phyloP scores from a whole-genome alignment of 2,113 vertebrate species.

The Tachycineta bicolor region DNA sequence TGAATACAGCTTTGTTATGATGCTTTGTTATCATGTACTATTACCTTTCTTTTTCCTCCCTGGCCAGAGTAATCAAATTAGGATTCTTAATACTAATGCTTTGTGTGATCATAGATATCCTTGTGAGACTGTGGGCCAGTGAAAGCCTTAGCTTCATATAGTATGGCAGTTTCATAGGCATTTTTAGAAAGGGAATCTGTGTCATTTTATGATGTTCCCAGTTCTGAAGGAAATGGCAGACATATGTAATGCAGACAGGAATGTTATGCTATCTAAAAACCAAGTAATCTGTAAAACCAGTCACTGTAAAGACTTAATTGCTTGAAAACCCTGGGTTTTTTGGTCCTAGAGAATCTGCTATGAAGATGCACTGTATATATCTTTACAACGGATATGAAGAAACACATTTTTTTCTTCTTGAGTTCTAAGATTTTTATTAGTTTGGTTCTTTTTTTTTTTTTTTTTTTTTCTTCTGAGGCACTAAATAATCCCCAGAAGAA shows the following conservation, averaged over 20 bases:
- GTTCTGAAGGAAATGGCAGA: neutral
- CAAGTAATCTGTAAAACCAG: neutral
- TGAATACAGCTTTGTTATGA: neutral
- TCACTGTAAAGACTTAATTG: conserved; percentile 34
- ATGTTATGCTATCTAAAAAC: conserved; percentile 27
- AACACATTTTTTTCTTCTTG: neutral
- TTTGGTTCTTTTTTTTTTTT: too few relatives aligned
- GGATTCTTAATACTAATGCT: conserved; percentile 45
- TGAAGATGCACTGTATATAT: neutral
- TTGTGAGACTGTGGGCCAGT: neutral
- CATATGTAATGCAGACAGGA: neutral
- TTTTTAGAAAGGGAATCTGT: conserved; percentile 11
- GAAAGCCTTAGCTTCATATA: neutral
- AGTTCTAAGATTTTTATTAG: neutral
- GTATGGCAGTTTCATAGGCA: neutral
- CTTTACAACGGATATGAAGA: neutral
- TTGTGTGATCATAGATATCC: conserved; percentile 8
- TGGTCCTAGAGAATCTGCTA: neutral
- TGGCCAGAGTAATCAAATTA: conserved; percentile 17
- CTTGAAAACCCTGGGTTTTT: conserved; percentile 7
- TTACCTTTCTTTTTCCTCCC: neutral
- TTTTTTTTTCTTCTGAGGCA: neutral
- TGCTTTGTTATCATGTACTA: neutral
- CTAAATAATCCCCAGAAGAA: neutral
- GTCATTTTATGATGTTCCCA: neutral